phyloP scores from a whole-genome alignment of 2,888 invertebrate genomes.

The Zygaena filipendulae region DNA sequence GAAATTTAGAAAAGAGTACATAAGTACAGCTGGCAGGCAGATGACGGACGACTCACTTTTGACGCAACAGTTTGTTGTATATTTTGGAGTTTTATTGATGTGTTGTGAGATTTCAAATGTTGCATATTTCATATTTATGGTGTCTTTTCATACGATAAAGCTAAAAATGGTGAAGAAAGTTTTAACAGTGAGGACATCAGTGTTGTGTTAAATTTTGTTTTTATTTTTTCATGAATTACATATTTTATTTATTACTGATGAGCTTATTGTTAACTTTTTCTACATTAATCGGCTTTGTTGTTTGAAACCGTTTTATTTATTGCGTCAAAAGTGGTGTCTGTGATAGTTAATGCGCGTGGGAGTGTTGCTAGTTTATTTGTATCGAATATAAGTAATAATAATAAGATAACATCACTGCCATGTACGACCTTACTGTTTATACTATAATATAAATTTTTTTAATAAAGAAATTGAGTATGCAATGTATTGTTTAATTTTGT shows the following conservation, averaged over 20 bases:
- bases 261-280: not conserved
- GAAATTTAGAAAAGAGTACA: no score
- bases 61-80: constrained; percentile 41
- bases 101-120: constrained; percentile 54
- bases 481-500: constrained; percentile 14
- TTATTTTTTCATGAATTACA: no score
- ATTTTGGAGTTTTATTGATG: constrained; percentile 44
- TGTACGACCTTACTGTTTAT: constrained; percentile 68
- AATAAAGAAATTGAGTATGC: constrained; percentile 48
- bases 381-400: constrained; percentile 49
- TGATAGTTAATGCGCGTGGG: constrained; percentile 22
- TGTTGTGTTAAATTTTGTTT: no score
- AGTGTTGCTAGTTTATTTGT: constrained; percentile 35
- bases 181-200: no score
- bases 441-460: constrained; percentile 61
- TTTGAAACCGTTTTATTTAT: constrained; percentile 28
- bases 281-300: not conserved
- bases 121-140: constrained; percentile 23
- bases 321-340: constrained; percentile 28
- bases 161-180: not conserved
- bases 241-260: no score
- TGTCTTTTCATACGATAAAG: not conserved
- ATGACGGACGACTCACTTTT: constrained; percentile 24
- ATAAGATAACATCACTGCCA: constrained; percentile 55
- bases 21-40: constrained; percentile 41